These are phyloP conservation scores for Microctonus aethiopoides DNA, from an alignment of 2,888 invertebrate species.

Conservation along the genomic window DNA sequence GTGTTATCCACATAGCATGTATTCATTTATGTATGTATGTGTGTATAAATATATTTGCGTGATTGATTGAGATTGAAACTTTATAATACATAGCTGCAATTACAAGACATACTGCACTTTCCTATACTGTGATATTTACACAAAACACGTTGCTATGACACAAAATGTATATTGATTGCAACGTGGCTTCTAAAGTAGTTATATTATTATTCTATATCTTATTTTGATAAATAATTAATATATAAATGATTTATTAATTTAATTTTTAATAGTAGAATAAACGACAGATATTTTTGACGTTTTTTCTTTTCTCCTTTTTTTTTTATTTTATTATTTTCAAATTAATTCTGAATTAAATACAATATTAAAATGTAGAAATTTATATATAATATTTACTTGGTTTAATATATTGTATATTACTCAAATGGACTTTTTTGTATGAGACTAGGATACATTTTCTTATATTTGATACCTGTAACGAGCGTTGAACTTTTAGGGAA, in stretches of 20 bases:
- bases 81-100: conserved; percentile 2
- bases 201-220: neutral
- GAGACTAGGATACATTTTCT: conserved; percentile 83
- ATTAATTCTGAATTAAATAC: neutral
- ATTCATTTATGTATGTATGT: too few relatives aligned
- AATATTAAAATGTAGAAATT: neutral
- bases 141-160: neutral
- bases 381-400: neutral
- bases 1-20: too few relatives aligned
- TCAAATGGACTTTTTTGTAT: conserved; percentile 70
- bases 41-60: neutral
- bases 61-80: too few relatives aligned
- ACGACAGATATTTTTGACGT: neutral
- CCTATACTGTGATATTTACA: neutral
- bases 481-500: conserved; percentile 87
- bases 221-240: neutral
- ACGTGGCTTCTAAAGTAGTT: neutral
- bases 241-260: neutral
- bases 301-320: neutral
- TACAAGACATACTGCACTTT: neutral
- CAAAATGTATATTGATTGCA: neutral
- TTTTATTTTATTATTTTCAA: neutral
- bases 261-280: neutral
- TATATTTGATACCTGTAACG: conserved; percentile 84
- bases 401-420: conserved; percentile 25